Percentiles rank a stretch among this genome's conserved stretches.
These are phyloP conservation scores for Cheirogaleus major DNA, from an alignment of 2,797 vertebrate species.

Conservation along the genomic window DNA sequence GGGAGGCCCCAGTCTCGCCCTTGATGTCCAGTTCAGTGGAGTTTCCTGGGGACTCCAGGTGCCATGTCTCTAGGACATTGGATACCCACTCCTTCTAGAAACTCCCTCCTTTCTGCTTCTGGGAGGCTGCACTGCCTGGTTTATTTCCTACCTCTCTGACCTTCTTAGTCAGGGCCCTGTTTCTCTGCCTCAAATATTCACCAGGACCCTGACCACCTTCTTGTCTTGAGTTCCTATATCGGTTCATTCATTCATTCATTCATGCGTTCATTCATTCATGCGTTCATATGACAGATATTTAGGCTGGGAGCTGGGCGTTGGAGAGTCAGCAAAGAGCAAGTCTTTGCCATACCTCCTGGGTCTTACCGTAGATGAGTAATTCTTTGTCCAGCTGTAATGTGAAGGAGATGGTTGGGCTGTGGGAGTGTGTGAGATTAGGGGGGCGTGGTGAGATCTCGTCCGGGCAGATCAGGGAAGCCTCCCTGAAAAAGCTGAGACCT, in stretches of 20 bases:
- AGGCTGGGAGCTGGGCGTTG: background rate
- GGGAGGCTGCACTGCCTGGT: background rate
- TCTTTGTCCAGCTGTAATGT: background rate
- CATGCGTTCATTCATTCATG: background rate
- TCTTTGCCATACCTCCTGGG: background rate
- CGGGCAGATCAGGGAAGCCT: background rate
- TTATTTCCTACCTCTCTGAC: background rate
- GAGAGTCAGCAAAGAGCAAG: background rate
- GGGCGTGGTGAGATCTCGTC: background rate
- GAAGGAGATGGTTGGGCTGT: background rate
- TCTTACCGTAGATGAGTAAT: background rate
- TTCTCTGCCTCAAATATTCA: background rate
- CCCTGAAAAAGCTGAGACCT: background rate
- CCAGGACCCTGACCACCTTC: background rate
- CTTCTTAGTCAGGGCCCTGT: background rate
- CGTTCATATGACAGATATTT: background rate
- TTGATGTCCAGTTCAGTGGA: background rate
- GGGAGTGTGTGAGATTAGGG: background rate
- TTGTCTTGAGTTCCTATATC: background rate
- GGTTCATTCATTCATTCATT: background rate
- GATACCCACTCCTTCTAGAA: background rate
- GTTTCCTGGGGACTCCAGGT: background rate
- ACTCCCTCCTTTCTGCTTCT: background rate
- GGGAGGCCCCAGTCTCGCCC: background rate
- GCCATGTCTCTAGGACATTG: background rate